Conservation (phyloP, 2,888 invertebrate genomes). For the Melipona bicolor region DNA sequence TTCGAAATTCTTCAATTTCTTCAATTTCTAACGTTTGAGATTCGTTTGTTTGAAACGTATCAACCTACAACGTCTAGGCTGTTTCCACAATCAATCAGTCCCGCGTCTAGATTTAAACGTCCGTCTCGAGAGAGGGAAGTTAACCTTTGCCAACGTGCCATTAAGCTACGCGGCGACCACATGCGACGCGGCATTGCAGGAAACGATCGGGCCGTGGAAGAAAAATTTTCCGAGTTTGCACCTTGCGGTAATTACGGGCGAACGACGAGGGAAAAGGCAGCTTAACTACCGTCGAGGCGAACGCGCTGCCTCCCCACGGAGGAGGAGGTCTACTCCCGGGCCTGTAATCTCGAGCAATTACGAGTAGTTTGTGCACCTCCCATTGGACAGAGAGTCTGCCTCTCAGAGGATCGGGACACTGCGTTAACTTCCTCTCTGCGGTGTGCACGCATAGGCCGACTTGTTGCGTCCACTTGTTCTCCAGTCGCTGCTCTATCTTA, state of each 20-base stretch:
- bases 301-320: conserved; percentile 48
- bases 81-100: conserved; percentile 21
- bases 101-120: conserved; percentile 7
- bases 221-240: conserved; percentile 80
- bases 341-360: conserved; percentile 80
- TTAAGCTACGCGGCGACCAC: conserved; percentile 49
- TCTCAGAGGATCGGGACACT: conserved; percentile 53
- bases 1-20: too few species aligned
- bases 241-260: conserved; percentile 79
- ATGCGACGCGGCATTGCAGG: conserved; percentile 73
- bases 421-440: conserved; percentile 20
- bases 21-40: neutral
- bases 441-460: neutral
- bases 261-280: conserved; percentile 62
- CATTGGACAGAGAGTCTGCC: conserved; percentile 63
- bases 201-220: conserved; percentile 53
- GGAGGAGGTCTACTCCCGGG: conserved; percentile 66
- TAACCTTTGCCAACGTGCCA: conserved; percentile 19
- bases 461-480: conserved; percentile 6
- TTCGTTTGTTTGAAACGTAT: neutral
- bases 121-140: neutral
- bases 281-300: conserved; percentile 58
- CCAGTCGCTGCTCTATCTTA: conserved; percentile 42
- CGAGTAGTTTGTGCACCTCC: conserved; percentile 73
- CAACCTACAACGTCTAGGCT: neutral